Conservation (phyloP, 2,888 invertebrate genomes). For the Drosophila anomalata region DNA sequence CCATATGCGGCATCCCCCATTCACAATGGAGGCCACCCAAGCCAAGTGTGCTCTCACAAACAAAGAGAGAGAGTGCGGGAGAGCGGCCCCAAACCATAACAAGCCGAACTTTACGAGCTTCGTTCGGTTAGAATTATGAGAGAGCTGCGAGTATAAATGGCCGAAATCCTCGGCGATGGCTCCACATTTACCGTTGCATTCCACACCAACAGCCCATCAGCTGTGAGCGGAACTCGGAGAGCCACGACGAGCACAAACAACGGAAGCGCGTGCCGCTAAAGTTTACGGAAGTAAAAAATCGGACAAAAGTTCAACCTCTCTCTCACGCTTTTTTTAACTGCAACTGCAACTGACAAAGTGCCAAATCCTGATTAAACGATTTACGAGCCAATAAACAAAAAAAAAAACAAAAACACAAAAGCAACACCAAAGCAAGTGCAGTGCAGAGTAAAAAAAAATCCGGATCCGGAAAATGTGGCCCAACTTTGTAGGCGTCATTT, state of each 20-base stretch:
- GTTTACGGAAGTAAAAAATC: conserved; percentile 76
- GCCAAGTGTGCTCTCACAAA: conserved; percentile 8
- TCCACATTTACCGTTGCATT: conserved; percentile 66
- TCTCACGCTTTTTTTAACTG: conserved; percentile 13
- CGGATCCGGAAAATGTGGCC: conserved; percentile 65
- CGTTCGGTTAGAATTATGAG: conserved; percentile 56
- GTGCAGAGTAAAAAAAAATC: conserved; percentile 1
- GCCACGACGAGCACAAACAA: conserved; percentile 20
- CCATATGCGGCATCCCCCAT: conserved; percentile 26
- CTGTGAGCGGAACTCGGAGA: conserved; percentile 30
- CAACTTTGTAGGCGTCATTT: conserved; percentile 65
- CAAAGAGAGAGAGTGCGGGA: not conserved
- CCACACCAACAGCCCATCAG: conserved; percentile 56
- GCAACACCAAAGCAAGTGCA: conserved; percentile 43
- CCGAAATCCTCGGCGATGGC: conserved; percentile 52
- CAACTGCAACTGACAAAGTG: conserved; percentile 46
- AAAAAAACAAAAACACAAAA: not conserved
- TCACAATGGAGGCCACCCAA: conserved; percentile 19
- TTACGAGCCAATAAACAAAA: conserved; percentile 31
- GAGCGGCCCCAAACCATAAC: conserved; percentile 59
- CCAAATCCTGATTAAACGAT: conserved; percentile 47
- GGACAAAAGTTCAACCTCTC: conserved; percentile 43
- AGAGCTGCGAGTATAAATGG: conserved; percentile 66
- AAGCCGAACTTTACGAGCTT: conserved; percentile 65
- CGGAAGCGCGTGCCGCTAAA: conserved; percentile 76